phyloP scores from a whole-genome alignment of 1,140 invertebrate genomes.

The Drosophila watanabei region DNA sequence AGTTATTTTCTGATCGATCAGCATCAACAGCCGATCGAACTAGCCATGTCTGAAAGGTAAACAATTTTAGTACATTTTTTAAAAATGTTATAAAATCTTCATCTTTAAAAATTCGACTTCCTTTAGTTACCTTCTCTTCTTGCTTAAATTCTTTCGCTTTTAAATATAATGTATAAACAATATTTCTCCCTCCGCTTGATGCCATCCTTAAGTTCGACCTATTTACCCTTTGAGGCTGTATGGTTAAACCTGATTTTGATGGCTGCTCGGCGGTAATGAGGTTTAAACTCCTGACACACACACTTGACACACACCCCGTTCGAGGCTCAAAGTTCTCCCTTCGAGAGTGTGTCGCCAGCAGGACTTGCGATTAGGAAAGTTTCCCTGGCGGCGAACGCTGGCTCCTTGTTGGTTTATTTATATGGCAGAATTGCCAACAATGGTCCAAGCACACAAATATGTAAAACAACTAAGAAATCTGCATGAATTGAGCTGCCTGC shows the following conservation, averaged over 20 bases:
- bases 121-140: background rate
- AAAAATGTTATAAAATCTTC: no score
- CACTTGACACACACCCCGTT: slow-evolving; percentile 3
- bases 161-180: slow-evolving; percentile 10
- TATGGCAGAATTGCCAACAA: slow-evolving; percentile 19
- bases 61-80: no score
- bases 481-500: slow-evolving; percentile 43
- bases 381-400: slow-evolving; percentile 4
- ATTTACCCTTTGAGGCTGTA: slow-evolving; percentile 13
- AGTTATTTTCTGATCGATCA: background rate
- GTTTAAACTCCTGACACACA: slow-evolving; percentile 24
- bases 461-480: slow-evolving; percentile 36
- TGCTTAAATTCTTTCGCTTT: background rate
- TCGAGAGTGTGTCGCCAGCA: slow-evolving; percentile 29
- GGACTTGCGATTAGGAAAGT: slow-evolving; percentile 43
- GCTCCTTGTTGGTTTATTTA: slow-evolving; percentile 14
- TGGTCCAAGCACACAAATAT: slow-evolving; percentile 21
- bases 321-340: slow-evolving; percentile 7
- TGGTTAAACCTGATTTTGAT: slow-evolving; percentile 15
- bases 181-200: background rate
- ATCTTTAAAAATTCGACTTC: no score
- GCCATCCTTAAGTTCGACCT: slow-evolving; percentile 5
- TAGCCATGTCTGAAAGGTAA: no score
- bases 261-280: slow-evolving; percentile 41
- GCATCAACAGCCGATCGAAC: background rate